Percentiles rank a stretch among this genome's conserved stretches.
phyloP scores from a whole-genome alignment of 2,888 invertebrate species.

The Itoplectis maculator region DNA sequence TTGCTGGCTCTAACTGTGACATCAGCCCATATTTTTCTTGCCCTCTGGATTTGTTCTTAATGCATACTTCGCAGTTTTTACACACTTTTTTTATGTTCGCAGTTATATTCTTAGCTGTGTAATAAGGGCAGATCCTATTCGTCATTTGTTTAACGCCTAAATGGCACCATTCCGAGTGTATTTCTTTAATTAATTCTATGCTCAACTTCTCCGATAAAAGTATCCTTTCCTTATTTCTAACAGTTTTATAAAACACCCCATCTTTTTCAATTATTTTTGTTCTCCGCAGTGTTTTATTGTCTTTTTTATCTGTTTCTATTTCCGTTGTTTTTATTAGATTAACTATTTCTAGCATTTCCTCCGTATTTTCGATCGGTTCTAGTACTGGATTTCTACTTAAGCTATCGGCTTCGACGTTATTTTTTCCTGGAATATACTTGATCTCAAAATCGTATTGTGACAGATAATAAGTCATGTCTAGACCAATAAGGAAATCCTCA shows the following conservation, averaged over 20 bases:
- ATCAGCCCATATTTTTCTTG: slow-evolving; percentile 45
- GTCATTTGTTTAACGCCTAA: slow-evolving; percentile 35
- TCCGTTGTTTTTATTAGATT: slow-evolving; percentile 39
- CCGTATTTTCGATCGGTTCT: slow-evolving; percentile 20
- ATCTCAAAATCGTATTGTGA: slow-evolving; percentile 52
- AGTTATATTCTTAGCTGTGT: slow-evolving; percentile 44
- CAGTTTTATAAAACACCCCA: slow-evolving; percentile 17
- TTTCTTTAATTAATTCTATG: slow-evolving; percentile 18
- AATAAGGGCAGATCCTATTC: slow-evolving; percentile 36
- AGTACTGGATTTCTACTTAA: slow-evolving; percentile 43
- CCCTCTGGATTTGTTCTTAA: slow-evolving; percentile 52
- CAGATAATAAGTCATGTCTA: slow-evolving; percentile 67
- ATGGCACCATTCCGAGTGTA: slow-evolving; percentile 34
- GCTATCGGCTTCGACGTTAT: slow-evolving; percentile 50
- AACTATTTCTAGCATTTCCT: slow-evolving; percentile 35
- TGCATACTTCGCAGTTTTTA: slow-evolving; percentile 50
- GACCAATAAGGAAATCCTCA: slow-evolving; percentile 71
- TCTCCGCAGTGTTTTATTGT: slow-evolving; percentile 53
- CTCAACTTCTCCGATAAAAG: slow-evolving; percentile 37
- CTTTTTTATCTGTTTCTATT: slow-evolving; percentile 38
- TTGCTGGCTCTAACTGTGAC: slow-evolving; percentile 53
- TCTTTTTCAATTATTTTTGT: slow-evolving; percentile 47
- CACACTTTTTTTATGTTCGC: slow-evolving; percentile 54
- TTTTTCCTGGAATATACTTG: slow-evolving; percentile 44
- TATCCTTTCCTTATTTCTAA: slow-evolving; percentile 36